phyloP scores from a whole-genome alignment of 2,888 invertebrate species.

The Agrochola litura region DNA sequence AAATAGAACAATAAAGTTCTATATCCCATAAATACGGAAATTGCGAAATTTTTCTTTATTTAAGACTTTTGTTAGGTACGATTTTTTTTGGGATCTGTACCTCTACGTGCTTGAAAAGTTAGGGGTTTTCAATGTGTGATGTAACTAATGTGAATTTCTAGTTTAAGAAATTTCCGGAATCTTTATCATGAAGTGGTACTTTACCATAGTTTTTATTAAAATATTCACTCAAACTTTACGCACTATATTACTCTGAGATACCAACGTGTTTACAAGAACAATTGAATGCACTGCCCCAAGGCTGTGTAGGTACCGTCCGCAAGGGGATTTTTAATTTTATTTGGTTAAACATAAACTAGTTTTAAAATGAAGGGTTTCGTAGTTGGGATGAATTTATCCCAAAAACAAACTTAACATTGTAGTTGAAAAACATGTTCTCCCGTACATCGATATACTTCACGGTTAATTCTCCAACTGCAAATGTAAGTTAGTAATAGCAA shows the following conservation, averaged over 20 bases:
- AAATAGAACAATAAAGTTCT: conserved; percentile 28
- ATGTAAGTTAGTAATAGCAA: too few species aligned
- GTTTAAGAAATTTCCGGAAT: neutral
- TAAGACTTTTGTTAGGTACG: neutral
- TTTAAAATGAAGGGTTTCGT: conserved; percentile 13
- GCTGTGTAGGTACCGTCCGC: neutral
- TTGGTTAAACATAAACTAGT: conserved; percentile 38
- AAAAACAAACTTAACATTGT: too few species aligned
- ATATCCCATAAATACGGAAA: neutral
- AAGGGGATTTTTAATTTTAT: conserved; percentile 37
- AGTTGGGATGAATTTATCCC: too few species aligned
- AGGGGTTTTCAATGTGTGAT: neutral
- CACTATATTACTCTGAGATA: neutral
- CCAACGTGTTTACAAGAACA: conserved; percentile 14
- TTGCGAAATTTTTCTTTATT: conserved; percentile 3
- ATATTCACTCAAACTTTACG: neutral
- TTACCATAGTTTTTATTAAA: neutral
- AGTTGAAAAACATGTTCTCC: too few species aligned
- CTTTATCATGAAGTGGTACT: neutral
- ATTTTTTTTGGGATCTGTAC: neutral
- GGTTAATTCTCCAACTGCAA: too few species aligned
- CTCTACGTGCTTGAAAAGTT: neutral
- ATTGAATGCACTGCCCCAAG: conserved; percentile 20
- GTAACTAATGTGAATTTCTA: neutral
- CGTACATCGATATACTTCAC: too few species aligned